A percentile compares a stretch with the other conserved stretches of the same genome.
phyloP scores from a whole-genome alignment of 2,888 invertebrate species.

The Phoenoteleia sp. region DNA sequence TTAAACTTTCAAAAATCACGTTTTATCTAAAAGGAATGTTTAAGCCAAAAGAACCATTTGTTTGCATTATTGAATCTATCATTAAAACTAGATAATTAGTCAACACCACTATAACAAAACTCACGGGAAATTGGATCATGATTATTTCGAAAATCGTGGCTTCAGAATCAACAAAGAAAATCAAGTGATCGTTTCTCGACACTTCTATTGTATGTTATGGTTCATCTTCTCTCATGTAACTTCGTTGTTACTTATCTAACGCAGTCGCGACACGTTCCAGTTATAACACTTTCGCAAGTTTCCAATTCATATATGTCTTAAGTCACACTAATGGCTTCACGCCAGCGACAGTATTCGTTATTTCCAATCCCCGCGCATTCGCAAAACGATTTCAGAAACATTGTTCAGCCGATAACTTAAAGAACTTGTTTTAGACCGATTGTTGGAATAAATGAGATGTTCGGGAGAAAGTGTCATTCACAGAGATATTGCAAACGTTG shows the following conservation, averaged over 20 bases:
- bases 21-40: too few relatives aligned
- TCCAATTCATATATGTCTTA: constrained; percentile 24
- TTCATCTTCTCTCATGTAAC: constrained; percentile 4
- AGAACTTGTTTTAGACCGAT: background rate
- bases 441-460: background rate
- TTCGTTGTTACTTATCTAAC: constrained; percentile 28
- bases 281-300: constrained; percentile 25
- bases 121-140: constrained; percentile 25
- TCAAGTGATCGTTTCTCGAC: background rate
- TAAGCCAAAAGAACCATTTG: too few relatives aligned
- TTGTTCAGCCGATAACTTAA: constrained; percentile 13
- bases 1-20: too few relatives aligned
- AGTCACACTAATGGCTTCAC: constrained; percentile 30
- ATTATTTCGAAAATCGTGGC: background rate
- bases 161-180: background rate
- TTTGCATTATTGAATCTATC: too few relatives aligned
- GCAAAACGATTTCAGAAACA: constrained; percentile 14
- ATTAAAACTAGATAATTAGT: too few relatives aligned
- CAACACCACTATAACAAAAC: too few relatives aligned
- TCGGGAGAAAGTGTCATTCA: background rate
- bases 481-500: background rate
- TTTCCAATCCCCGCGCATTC: background rate
- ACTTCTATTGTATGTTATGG: background rate
- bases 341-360: background rate
- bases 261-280: constrained; percentile 7